Evolutionary conservation across 2,888 invertebrate species (phyloP).

Genomic region (Eilema depressum): DNA sequence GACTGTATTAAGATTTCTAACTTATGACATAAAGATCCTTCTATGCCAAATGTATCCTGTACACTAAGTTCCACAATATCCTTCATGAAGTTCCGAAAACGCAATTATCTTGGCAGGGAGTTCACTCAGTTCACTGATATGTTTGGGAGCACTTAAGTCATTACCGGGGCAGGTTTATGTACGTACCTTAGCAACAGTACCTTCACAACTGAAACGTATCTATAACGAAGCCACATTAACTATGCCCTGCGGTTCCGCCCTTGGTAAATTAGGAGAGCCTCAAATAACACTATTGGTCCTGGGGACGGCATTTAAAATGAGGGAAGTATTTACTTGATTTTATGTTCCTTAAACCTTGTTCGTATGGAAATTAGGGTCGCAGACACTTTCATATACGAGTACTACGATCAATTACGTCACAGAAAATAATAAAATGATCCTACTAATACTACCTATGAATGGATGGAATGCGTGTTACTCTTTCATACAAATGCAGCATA

Average conservation of each 20-base stretch:
- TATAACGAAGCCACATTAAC: slow-evolving; percentile 1
- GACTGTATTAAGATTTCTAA: no score
- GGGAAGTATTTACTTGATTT: no score
- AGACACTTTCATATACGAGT: no score
- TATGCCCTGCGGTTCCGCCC: background rate
- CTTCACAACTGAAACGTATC: background rate
- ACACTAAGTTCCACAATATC: background rate
- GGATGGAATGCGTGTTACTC: no score
- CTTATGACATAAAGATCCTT: background rate
- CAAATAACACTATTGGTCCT: background rate
- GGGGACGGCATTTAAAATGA: background rate
- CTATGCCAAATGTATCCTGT: background rate
- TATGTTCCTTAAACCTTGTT: background rate
- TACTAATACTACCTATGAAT: no score
- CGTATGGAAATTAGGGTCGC: background rate
- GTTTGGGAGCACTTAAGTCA: slow-evolving; percentile 5
- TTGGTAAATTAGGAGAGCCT: background rate
- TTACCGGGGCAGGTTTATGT: background rate
- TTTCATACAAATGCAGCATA: background rate
- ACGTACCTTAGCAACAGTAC: background rate
- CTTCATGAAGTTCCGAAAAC: background rate
- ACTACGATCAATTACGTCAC: no score
- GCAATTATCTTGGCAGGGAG: background rate
- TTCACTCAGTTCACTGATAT: background rate
- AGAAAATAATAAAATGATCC: no score